Evolutionary conservation across 2,888 invertebrate genomes (phyloP), one percentile per base, ranked within the genome.

Genomic region (Plagodis pulveraria): DNA sequence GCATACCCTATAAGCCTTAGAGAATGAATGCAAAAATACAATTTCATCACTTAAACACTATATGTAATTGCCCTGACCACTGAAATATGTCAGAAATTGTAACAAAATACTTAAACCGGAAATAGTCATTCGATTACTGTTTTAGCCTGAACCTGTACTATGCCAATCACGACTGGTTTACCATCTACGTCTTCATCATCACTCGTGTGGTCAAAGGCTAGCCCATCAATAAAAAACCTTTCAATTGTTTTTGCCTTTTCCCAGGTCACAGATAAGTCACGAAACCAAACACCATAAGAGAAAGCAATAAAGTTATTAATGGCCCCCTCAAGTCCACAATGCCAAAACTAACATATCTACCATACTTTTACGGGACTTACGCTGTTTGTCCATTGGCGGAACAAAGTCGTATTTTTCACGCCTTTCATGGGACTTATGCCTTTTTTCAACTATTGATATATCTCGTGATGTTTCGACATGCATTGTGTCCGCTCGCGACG

Each of bases 281-380:
- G 47, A 51, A 62, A 67, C 61, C 56, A 60, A 61, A 64, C 50
- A 52, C 58, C 51, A 66, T 58, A 63, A 63, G 67, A 67, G 67
- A 69, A 69, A 67, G 65, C 63, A 63, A 49, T 56, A 56, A 47
- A 68, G 71, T 73, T 67, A 74, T 66, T 63, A 67, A 74, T 71
- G 70, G 67, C 63, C 55, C n/a, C 53, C 35, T 52, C 43, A 43
- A 44, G 42, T 53, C 50, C 45, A 41, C n/a, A 40, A 62, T 22
- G 47, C 56, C 56, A 57, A 54, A 56, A 54, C 50, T 10, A 46
- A 22, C 44, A 12, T 52, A 58, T 11, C 47, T 58, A 32, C 42
- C 38, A 12, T 33, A 43, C 36, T 40, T 9, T 40, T n/a, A 33
- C 33, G 7, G 41, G 7, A 58, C 40, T 45, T 53, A 50, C 45